Evolutionary conservation across 2,888 invertebrate species (phyloP).

Genomic region (Hypena proboscidalis): DNA sequence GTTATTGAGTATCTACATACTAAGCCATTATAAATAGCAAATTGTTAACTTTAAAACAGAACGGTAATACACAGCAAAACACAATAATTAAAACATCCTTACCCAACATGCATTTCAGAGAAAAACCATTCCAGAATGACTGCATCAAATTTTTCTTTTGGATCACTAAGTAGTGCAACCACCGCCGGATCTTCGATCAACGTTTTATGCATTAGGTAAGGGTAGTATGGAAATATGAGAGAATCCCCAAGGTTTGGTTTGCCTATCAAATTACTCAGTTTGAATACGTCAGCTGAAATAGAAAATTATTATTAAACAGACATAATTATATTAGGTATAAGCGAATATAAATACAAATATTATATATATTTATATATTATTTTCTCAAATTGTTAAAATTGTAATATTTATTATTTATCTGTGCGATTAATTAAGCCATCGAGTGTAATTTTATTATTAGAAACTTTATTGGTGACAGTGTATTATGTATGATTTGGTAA

Average conservation of each 20-base stretch:
- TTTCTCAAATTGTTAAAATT: too few species aligned
- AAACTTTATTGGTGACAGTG: too few species aligned
- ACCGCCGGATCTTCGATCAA: constrained; percentile 49
- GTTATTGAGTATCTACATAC: too few species aligned
- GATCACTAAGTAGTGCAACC: constrained; percentile 51
- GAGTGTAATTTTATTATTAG: too few species aligned
- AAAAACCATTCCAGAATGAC: constrained; percentile 68
- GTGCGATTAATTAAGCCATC: too few species aligned
- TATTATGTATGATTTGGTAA: too few species aligned
- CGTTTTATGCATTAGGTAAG: constrained; percentile 44
- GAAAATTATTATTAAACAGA: neutral
- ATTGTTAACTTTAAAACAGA: neutral
- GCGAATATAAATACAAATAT: too few species aligned
- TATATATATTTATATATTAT: too few species aligned
- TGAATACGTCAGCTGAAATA: constrained; percentile 54
- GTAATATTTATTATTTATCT: too few species aligned
- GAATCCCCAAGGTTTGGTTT: constrained; percentile 50
- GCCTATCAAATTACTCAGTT: constrained; percentile 56
- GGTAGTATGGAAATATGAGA: constrained; percentile 44
- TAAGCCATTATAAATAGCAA: too few species aligned
- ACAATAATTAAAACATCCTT: constrained; percentile 9
- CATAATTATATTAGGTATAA: too few species aligned
- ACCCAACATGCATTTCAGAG: constrained; percentile 49
- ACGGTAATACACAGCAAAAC: neutral
- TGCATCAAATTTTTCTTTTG: constrained; percentile 59